Base-by-base conservation (phyloP, 2,797 vertebrate genomes). In the Sus cebifrons region DNA sequence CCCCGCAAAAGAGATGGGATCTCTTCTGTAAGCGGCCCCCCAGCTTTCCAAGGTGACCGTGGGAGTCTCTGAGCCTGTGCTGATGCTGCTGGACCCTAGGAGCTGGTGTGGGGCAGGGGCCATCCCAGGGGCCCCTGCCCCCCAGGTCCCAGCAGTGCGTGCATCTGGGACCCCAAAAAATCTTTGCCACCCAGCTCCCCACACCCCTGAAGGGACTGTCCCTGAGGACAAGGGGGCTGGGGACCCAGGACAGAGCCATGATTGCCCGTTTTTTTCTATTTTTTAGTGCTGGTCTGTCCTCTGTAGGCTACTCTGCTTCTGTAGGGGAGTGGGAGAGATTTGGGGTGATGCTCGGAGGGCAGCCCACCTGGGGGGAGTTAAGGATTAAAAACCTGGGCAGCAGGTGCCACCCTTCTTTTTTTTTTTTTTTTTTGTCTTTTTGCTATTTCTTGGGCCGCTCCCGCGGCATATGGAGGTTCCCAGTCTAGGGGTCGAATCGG, bases 181-280 rank as follows among this genome's bases (percentile, higher is more conserved):
- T 10, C 67, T 62, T 10, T 16, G 73, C 54, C 58, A 65, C n/a
- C 5, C 4, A 60, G 83, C 15, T 8, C 17, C 36, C n/a, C 32
- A 25, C 16, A 10, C 23, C 27, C 27, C 44, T 25, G 6, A 8
- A 67, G 25, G 21, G 6, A 16, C 44, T 49, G 62, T 75, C 18
- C 21, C 70, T 17, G 17, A 2, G 18, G 21, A 15, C 3, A 0
- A 9, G 0, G 54, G 5, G 2, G 9, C 2, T 13, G 32, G 81
- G 52, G 20, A 16, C 44, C 40, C 32, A 3, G 40, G 23, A 4
- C 23, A 56, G 6, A 1, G 7, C 36, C n/a, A 32, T 0, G 4
- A 15, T 1, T 9, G 27, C 18, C 11, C 44, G 1, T n/a, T n/a
- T 68, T 68, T 73, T 29, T 74, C 18, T 44, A 8, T 6, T 54